These are phyloP conservation scores for Zaprionus inermis DNA, from an alignment of 1,140 invertebrate species.

Conservation along the genomic window DNA sequence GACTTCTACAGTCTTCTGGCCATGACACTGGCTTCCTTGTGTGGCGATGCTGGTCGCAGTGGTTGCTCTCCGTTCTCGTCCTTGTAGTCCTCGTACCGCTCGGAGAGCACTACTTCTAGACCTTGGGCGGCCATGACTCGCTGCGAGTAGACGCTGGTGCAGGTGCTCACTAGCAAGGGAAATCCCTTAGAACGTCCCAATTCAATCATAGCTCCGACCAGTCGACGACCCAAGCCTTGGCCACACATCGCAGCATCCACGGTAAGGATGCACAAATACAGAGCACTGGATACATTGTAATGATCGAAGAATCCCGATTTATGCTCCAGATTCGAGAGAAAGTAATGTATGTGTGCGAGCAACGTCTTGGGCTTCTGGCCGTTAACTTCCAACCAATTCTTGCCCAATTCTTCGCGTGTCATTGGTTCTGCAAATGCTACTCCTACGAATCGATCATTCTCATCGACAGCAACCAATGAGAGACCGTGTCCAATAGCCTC, in stretches of 20 bases:
- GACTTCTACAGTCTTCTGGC: slow-evolving; percentile 10
- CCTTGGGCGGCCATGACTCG: slow-evolving; percentile 41
- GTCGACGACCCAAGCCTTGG: slow-evolving; percentile 42
- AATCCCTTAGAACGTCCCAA: slow-evolving; percentile 36
- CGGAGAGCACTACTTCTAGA: slow-evolving; percentile 39
- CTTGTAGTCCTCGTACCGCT: slow-evolving; percentile 52
- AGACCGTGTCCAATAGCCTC: slow-evolving; percentile 28
- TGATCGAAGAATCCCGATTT: slow-evolving; percentile 49
- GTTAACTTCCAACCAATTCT: slow-evolving; percentile 30
- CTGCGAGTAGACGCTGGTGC: slow-evolving; percentile 50
- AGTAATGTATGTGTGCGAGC: slow-evolving; percentile 49
- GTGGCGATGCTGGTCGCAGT: slow-evolving; percentile 14
- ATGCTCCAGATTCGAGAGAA: slow-evolving; percentile 42
- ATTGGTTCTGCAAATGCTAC: slow-evolving; percentile 30
- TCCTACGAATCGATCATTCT: slow-evolving; percentile 48
- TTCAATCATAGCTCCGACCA: slow-evolving; percentile 43
- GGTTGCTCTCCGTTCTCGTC: slow-evolving; percentile 47
- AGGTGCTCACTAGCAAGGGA: slow-evolving; percentile 48
- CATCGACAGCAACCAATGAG: slow-evolving; percentile 50
- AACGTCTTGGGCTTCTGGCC: slow-evolving; percentile 11
- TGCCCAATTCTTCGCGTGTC: slow-evolving; percentile 37
- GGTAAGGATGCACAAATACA: slow-evolving; percentile 53
- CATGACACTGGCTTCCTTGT: slow-evolving; percentile 25
- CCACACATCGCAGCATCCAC: slow-evolving; percentile 46
- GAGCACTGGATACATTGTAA: slow-evolving; percentile 35